Evolutionary conservation across 2,113 vertebrate species (phyloP), one percentile per base, ranked within the genome.

Genomic region (Lates calcarifer): DNA sequence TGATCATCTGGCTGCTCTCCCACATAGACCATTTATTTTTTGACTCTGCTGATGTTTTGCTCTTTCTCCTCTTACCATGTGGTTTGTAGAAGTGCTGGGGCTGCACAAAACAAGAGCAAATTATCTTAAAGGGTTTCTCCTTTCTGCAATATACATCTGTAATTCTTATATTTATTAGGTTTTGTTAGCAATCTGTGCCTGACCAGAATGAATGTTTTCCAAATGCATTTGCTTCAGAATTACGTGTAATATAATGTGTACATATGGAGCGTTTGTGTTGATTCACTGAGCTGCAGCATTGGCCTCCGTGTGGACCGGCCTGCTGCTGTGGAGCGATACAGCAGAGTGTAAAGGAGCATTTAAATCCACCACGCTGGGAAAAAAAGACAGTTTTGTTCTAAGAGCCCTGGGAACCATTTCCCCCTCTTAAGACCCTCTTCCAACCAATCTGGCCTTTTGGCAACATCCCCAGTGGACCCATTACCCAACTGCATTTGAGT

Each of bases 331-430:
- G 56, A 55, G 66, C n/a, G 3, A 56, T 43, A 10, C 45, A 64
- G 58, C 77, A 45, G 64, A 63, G 41, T 73, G 64, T 63, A 61
- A 81, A 53, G 35, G 43, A 56, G 62, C 55, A 69, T 87, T 90
- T 87, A 77, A 90, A 91, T 85, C 31, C 74, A 77, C 62, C 82
- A 71, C 24, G 53, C 70, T 83, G 84, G 49, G 41, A 81, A 89
- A 81, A 71, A 61, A 65, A 69, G 73, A 31, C 81, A 51, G 85
- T 90, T 84, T 92, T 93, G 87, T 91, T 92, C 82, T 87, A 43
- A 49, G 78, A 81, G 71, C 74, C 91, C 90, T 94, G 94, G 92
- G 94, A 94, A 94, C 87, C 43, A 20, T 68, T 43, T 37, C 70
- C 63, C 79, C 72, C 67, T 66, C 82, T 83, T 55, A 41, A 86